Evolutionary conservation across 2,113 vertebrate species (phyloP).

Genomic region (Etia nguti): DNA sequence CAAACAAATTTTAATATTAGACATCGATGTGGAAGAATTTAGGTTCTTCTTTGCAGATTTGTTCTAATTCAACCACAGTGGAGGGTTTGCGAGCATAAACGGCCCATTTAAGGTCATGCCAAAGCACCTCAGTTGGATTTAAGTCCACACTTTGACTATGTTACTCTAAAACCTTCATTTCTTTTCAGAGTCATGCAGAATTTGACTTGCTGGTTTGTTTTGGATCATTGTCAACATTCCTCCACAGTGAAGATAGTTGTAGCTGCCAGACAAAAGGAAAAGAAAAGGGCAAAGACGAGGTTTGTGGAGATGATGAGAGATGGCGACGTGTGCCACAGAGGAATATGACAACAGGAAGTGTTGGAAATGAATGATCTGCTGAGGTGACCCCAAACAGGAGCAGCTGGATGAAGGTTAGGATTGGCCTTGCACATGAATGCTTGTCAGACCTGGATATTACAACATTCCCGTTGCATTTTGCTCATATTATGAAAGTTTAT

Average conservation of each 20-base stretch:
- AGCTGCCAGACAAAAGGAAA: background rate
- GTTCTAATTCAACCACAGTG: background rate
- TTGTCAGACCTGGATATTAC: background rate
- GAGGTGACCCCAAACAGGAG: background rate
- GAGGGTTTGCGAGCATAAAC: background rate
- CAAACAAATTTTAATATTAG: background rate
- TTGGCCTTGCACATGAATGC: background rate
- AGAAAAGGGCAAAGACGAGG: background rate
- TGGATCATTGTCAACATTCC: background rate
- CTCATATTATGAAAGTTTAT: constrained; percentile 13
- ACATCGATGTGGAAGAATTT: background rate
- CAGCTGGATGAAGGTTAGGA: background rate
- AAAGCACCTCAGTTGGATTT: background rate
- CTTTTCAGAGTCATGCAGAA: background rate
- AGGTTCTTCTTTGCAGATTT: background rate
- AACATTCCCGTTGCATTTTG: background rate
- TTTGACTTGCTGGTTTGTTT: background rate
- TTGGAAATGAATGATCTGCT: background rate
- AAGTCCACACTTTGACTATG: background rate
- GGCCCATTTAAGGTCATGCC: background rate
- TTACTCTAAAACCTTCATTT: background rate
- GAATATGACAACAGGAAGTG: background rate
- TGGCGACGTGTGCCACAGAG: background rate
- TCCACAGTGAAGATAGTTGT: background rate
- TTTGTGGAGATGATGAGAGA: background rate